phyloP scores from a whole-genome alignment of 2,888 invertebrate species.

The Cantharis nigra region DNA sequence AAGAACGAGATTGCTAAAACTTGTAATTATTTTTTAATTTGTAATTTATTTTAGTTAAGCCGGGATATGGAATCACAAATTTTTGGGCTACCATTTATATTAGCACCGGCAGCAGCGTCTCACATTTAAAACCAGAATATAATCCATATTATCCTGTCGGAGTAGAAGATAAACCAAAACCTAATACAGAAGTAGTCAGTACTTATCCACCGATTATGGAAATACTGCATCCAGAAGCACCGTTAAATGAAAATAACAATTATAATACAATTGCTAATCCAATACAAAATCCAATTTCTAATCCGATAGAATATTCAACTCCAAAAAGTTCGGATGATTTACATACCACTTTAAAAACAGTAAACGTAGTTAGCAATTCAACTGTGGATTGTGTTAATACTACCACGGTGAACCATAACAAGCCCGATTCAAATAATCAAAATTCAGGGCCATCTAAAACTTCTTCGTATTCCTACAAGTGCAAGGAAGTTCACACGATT shows the following conservation, averaged over 20 bases:
- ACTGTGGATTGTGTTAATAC: neutral
- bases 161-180: neutral
- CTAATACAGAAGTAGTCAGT: neutral
- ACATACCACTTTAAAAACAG: neutral
- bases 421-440: neutral
- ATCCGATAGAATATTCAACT: neutral
- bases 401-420: neutral
- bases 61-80: conserved; percentile 15
- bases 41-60: conserved; percentile 10
- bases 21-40: neutral
- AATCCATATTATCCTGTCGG: neutral
- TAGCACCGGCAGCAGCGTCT: neutral
- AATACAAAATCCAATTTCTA: neutral
- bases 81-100: conserved; percentile 18
- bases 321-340: neutral
- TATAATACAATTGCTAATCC: neutral
- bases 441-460: neutral
- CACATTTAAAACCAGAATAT: neutral
- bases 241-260: neutral
- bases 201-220: neutral
- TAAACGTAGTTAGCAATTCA: neutral
- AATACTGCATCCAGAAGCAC: neutral
- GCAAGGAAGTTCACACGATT: neutral
- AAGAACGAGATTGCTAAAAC: neutral
- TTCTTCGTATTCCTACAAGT: neutral